Evolutionary conservation across 2,797 vertebrate genomes (phyloP).

Genomic region (Discoglossus pictus): DNA sequence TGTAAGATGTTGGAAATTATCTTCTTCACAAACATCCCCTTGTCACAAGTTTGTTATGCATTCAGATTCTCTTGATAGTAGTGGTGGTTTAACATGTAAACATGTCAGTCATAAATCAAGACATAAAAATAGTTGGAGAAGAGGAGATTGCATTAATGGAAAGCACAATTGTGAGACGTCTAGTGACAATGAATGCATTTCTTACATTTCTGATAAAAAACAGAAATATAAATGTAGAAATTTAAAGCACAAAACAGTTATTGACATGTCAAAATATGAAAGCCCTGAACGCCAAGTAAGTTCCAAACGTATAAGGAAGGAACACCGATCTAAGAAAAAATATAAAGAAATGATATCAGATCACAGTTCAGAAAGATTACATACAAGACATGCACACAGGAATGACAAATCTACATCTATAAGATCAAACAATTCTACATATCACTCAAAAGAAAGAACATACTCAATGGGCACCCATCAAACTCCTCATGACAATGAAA

Average conservation of each 20-base stretch:
- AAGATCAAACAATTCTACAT: constrained; percentile 47
- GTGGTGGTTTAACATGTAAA: constrained; percentile 39
- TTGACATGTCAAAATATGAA: constrained; percentile 52
- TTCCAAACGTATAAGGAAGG: constrained; percentile 56
- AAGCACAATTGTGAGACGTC: constrained; percentile 68
- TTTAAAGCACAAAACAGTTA: constrained; percentile 42
- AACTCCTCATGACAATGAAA: constrained; percentile 38
- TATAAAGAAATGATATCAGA: constrained; percentile 47
- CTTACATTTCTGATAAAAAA: constrained; percentile 48
- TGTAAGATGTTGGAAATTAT: constrained; percentile 53
- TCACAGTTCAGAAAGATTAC: constrained; percentile 51
- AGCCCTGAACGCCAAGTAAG: constrained; percentile 54
- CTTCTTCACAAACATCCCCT: constrained; percentile 57
- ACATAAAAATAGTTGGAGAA: constrained; percentile 65
- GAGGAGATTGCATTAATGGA: constrained; percentile 57
- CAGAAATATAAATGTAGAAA: constrained; percentile 55
- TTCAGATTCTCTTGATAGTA: constrained; percentile 56
- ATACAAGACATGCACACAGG: constrained; percentile 51
- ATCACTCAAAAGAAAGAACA: constrained; percentile 58
- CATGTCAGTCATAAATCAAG: constrained; percentile 49
- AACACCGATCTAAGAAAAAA: constrained; percentile 42
- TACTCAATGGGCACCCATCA: constrained; percentile 43
- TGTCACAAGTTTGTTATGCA: constrained; percentile 58
- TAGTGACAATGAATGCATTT: constrained; percentile 32
- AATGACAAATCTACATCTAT: constrained; percentile 55